Conservation (phyloP, 2,888 invertebrate genomes). For the Epistrophe eligans region DNA sequence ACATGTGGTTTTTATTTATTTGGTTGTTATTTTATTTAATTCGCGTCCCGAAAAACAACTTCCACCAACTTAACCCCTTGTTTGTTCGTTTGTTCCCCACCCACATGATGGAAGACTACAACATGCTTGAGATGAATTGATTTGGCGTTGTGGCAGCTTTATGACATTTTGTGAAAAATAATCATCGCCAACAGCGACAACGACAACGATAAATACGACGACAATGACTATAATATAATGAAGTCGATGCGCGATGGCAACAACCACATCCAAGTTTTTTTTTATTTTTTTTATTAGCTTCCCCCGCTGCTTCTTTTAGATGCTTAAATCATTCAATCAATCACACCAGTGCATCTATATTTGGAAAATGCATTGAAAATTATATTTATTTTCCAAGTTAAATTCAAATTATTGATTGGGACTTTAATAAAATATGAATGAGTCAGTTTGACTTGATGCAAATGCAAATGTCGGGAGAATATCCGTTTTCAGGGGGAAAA, state of each 20-base stretch:
- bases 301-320: slow-evolving; percentile 38
- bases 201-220: slow-evolving; percentile 30
- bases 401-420: slow-evolving; percentile 16
- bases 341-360: slow-evolving; percentile 71
- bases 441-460: slow-evolving; percentile 12
- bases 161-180: slow-evolving; percentile 75
- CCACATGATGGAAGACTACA: slow-evolving; percentile 49
- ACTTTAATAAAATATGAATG: neutral
- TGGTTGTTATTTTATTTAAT: slow-evolving; percentile 66
- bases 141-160: slow-evolving; percentile 72
- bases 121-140: slow-evolving; percentile 71
- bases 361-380: slow-evolving; percentile 61
- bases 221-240: neutral
- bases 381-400: slow-evolving; percentile 11
- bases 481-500: neutral
- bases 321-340: slow-evolving; percentile 66
- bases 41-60: slow-evolving; percentile 70
- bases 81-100: slow-evolving; percentile 45
- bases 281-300: slow-evolving; percentile 53
- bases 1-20: slow-evolving; percentile 75
- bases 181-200: slow-evolving; percentile 65
- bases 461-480: neutral
- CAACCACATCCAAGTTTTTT: slow-evolving; percentile 44
- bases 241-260: slow-evolving; percentile 2
- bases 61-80: slow-evolving; percentile 58